These are phyloP conservation scores for Oxycera nigricornis DNA, from an alignment of 2,888 invertebrate species.

Conservation along the genomic window DNA sequence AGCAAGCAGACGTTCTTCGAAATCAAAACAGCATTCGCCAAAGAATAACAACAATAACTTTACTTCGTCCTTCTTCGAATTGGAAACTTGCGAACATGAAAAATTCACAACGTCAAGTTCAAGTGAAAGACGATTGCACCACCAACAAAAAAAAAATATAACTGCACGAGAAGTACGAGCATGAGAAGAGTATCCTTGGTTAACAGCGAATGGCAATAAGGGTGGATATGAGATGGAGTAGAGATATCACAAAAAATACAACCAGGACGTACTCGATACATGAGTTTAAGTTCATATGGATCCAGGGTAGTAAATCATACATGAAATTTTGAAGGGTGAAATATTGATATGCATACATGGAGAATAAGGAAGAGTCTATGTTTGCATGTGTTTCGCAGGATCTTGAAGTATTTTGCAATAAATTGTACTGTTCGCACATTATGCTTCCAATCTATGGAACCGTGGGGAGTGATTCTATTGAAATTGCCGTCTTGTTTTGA, in stretches of 20 bases:
- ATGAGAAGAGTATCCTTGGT: not conserved
- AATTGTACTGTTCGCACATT: constrained; percentile 1
- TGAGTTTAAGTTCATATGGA: not conserved
- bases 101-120: not conserved
- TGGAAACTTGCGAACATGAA: constrained; percentile 2
- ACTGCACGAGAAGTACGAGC: not conserved
- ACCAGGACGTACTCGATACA: not conserved
- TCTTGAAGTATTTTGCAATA: not conserved
- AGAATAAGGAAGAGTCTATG: not conserved
- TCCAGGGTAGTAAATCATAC: constrained; percentile 25
- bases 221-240: not conserved
- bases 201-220: not conserved
- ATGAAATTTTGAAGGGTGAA: constrained; percentile 1
- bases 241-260: not conserved
- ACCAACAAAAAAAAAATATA: not conserved
- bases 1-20: not conserved
- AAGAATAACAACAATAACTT: not conserved
- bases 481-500: constrained; percentile 15
- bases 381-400: not conserved
- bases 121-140: not conserved
- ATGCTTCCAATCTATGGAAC: not conserved
- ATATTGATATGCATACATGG: not conserved
- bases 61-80: not conserved
- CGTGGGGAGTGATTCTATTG: constrained; percentile 11
- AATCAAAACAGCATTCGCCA: not conserved